Percentiles rank a stretch among this genome's conserved stretches.
These are phyloP conservation scores for Reticulitermes lucifugus DNA, from an alignment of 2,888 invertebrate genomes.

Conservation along the genomic window DNA sequence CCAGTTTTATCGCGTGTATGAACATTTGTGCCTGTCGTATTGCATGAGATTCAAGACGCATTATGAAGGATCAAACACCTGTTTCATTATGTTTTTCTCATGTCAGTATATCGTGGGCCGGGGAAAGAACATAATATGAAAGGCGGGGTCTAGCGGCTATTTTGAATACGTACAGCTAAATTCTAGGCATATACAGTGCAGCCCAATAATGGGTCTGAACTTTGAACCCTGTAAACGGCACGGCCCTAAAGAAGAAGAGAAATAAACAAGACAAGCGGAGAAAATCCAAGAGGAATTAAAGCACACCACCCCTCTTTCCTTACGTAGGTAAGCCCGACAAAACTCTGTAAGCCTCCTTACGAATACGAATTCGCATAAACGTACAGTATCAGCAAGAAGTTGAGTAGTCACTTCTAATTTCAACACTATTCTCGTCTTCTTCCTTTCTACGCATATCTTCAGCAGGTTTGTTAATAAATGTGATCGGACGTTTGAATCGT, in stretches of 20 bases:
- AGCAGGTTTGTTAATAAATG: no score
- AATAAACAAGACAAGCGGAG: slow-evolving; percentile 47
- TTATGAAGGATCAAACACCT: no score
- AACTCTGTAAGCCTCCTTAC: slow-evolving; percentile 22
- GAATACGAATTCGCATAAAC: slow-evolving; percentile 19
- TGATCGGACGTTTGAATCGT: no score
- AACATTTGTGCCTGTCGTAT: no score
- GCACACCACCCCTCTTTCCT: slow-evolving; percentile 10
- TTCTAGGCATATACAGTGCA: background rate
- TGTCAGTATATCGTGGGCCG: background rate
- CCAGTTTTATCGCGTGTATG: no score
- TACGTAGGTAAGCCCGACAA: slow-evolving; percentile 26
- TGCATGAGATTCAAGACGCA: no score
- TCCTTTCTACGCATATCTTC: no score
- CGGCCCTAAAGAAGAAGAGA: slow-evolving; percentile 25
- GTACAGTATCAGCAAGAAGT: slow-evolving; percentile 17
- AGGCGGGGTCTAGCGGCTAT: slow-evolving; percentile 44
- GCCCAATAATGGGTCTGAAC: slow-evolving; percentile 45
- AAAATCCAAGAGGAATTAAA: slow-evolving; percentile 49
- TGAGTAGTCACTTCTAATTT: background rate
- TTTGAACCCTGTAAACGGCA: slow-evolving; percentile 40
- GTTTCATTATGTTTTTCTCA: background rate
- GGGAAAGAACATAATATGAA: background rate
- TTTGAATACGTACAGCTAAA: slow-evolving; percentile 55
- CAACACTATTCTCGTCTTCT: no score